Evolutionary conservation across 2,797 vertebrate species (phyloP), one percentile per base, ranked within the genome.

Genomic region (Acanthurus lineatus): DNA sequence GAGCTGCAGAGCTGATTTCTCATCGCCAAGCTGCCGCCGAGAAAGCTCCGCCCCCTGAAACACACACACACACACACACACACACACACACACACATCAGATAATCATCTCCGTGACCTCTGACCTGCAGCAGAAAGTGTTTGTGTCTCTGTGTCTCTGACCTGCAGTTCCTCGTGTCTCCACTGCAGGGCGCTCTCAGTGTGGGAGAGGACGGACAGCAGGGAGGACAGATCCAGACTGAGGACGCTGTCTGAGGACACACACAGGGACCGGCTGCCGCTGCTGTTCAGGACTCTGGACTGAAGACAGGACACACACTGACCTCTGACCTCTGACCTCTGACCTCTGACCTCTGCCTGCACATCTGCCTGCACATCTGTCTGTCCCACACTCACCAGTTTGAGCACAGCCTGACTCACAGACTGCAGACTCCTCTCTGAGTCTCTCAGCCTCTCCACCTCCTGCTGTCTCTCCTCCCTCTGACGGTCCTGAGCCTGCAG

Each of bases 381-480:
- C 38, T 40, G 38, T 3, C 28, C 22, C n/a, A 20, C 4, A 58
- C 65, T 92, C 79, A 95, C 95, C 92, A 95, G 89, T 28, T 84
- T 91, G 51, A 84, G 6, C 14, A 94, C 81, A 2, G 91, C 93
- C 4, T 91, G 79, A 28, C 73, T 67, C 48, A 95, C 84, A 0
- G 88, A 91, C 78, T 92, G 86, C 2, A 93, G 79, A 4, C 70
- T 76, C 69, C 81, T 81, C 79, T 95, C 91, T 44, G 84, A 78
- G 40, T 96, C 94, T 15, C 87, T 90, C 56, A 95, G 92, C 89
- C 92, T 94, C 85, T 96, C 86, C 87, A 89, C 57, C 77, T 93
- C 89, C 56, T 53, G 53, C 64, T 85, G 76, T n/a, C 79, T 91
- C 91, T 93, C 93, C 84, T 95, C 92, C 22, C 86, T 93, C 86